phyloP scores from a whole-genome alignment of 2,888 invertebrate species.

The Poecilobothrus nobilitatus region DNA sequence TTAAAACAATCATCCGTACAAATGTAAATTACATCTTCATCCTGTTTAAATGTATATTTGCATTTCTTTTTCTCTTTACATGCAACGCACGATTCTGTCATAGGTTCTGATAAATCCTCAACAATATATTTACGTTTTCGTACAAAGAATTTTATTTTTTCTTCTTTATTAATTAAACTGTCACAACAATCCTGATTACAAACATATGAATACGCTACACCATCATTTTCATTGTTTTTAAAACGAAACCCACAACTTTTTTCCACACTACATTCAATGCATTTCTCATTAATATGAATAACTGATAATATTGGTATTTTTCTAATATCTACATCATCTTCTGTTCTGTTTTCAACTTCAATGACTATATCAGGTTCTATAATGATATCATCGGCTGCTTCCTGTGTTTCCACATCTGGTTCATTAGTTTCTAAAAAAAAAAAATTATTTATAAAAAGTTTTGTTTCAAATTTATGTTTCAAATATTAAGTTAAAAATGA shows the following conservation, averaged over 20 bases:
- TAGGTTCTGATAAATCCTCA: slow-evolving; percentile 37
- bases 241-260: slow-evolving; percentile 38
- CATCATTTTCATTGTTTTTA: slow-evolving; percentile 44
- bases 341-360: slow-evolving; percentile 19
- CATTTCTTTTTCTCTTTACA: slow-evolving; percentile 48
- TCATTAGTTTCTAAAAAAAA: neutral
- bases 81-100: slow-evolving; percentile 41
- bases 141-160: slow-evolving; percentile 50
- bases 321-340: slow-evolving; percentile 23
- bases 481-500: neutral
- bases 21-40: slow-evolving; percentile 46
- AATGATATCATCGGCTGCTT: neutral
- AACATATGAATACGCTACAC: slow-evolving; percentile 46
- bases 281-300: slow-evolving; percentile 31
- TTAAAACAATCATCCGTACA: slow-evolving; percentile 54
- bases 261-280: slow-evolving; percentile 32
- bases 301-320: slow-evolving; percentile 41
- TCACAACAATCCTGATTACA: slow-evolving; percentile 48
- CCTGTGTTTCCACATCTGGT: neutral
- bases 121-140: slow-evolving; percentile 49
- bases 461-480: neutral
- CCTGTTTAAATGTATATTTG: slow-evolving; percentile 46
- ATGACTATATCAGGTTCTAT: slow-evolving; percentile 13
- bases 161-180: slow-evolving; percentile 48
- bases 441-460: neutral